Evolutionary conservation across 2,113 vertebrate species (phyloP).

Genomic region (Siniperca chuatsi): DNA sequence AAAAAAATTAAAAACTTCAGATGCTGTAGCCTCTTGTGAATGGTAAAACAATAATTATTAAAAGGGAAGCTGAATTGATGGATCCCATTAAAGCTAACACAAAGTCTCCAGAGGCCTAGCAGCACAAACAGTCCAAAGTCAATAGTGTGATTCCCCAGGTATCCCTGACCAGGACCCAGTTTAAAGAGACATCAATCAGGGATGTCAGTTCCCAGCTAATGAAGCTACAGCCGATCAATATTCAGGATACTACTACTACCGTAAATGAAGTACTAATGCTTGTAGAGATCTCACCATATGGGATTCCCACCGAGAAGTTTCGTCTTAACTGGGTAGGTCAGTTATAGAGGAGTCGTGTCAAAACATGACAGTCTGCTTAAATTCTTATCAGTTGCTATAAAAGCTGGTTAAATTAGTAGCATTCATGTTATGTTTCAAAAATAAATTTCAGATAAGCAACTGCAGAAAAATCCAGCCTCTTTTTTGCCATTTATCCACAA

Average conservation of each 20-base stretch:
- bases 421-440: background rate
- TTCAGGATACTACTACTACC: conserved; percentile 83
- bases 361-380: conserved; percentile 5
- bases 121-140: conserved; percentile 84
- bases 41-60: conserved; percentile 85
- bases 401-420: background rate
- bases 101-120: conserved; percentile 81
- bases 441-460: background rate
- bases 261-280: conserved; percentile 86
- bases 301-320: conserved; percentile 55
- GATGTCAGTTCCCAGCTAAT: conserved; percentile 91
- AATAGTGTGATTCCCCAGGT: conserved; percentile 87
- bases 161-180: conserved; percentile 84
- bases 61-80: conserved; percentile 80
- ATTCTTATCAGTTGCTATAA: background rate
- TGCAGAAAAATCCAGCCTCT: background rate
- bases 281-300: conserved; percentile 70
- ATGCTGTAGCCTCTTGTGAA: conserved; percentile 59
- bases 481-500: background rate
- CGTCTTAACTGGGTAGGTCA: background rate
- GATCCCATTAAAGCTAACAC: conserved; percentile 80
- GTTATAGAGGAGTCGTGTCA: background rate
- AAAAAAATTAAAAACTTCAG: conserved; percentile 38
- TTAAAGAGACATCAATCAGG: conserved; percentile 92
- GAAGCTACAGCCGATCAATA: conserved; percentile 90